Conservation (phyloP, 2,888 invertebrate species). For the Ditula angustiorana region DNA sequence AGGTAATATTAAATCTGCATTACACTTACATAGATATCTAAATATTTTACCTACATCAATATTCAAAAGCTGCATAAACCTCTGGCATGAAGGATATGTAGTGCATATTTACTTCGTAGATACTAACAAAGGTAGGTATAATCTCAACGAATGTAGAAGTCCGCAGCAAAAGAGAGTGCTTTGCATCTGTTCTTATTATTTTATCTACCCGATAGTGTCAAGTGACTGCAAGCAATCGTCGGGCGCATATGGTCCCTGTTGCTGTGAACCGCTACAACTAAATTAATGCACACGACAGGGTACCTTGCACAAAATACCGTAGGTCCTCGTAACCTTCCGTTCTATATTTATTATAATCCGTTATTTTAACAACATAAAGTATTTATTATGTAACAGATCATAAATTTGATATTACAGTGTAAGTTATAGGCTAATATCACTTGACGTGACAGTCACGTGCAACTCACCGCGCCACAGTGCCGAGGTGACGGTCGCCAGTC, state of each 20-base stretch:
- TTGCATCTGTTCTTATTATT: background rate
- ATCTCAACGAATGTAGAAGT: background rate
- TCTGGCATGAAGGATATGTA: background rate
- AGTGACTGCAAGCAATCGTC: background rate
- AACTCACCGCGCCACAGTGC: constrained; percentile 42
- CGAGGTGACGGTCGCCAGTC: constrained; percentile 23
- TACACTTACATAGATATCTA: too few relatives aligned
- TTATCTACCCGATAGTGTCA: too few relatives aligned
- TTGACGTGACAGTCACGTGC: constrained; percentile 48
- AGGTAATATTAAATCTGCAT: background rate
- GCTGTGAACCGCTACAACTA: background rate
- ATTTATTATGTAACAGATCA: constrained; percentile 34
- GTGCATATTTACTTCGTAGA: background rate
- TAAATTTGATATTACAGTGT: constrained; percentile 30
- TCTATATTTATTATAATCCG: background rate
- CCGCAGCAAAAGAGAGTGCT: background rate
- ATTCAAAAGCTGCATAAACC: background rate
- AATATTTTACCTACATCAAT: background rate
- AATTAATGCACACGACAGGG: background rate
- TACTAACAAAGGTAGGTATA: background rate
- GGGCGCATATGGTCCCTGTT: background rate
- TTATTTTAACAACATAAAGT: constrained; percentile 1
- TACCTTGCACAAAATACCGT: background rate
- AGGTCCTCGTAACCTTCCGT: background rate
- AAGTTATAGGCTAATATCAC: constrained; percentile 53